Evolutionary conservation across 2,888 invertebrate species (phyloP).

Genomic region (Plebejus melissa): DNA sequence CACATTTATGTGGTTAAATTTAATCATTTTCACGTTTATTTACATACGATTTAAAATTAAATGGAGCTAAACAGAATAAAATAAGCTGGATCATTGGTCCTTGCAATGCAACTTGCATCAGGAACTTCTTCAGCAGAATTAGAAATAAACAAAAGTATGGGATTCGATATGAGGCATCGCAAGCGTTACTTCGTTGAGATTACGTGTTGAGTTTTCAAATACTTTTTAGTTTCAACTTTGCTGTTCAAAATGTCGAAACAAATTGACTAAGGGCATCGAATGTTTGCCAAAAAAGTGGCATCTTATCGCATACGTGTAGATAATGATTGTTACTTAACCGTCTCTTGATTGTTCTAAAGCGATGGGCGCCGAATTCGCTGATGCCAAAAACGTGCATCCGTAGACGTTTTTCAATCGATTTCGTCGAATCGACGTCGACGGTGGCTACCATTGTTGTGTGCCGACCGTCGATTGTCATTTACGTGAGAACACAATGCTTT

Average conservation of each 20-base stretch:
- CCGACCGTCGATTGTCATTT: constrained; percentile 64
- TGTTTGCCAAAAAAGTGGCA: constrained; percentile 19
- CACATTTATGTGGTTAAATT: too few species aligned
- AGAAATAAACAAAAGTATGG: neutral
- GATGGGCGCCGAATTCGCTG: constrained; percentile 69
- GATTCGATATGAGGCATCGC: neutral
- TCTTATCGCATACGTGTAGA: constrained; percentile 38
- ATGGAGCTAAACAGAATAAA: neutral
- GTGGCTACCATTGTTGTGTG: constrained; percentile 74
- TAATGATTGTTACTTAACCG: constrained; percentile 41
- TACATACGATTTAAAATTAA: neutral
- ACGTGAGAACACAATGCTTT: constrained; percentile 76
- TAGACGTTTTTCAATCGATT: constrained; percentile 73
- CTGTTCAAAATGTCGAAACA: neutral
- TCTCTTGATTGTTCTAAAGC: constrained; percentile 48
- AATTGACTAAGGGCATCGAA: neutral
- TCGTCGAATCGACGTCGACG: constrained; percentile 72
- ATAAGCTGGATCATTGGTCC: neutral
- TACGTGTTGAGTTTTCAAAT: too few species aligned
- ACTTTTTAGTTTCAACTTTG: too few species aligned
- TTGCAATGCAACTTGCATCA: too few species aligned
- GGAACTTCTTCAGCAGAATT: too few species aligned
- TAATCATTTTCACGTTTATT: neutral
- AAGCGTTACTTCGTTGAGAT: neutral
- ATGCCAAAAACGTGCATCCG: constrained; percentile 77